phyloP scores from a whole-genome alignment of 2,797 vertebrate genomes.

The Glyptemys insculpta region DNA sequence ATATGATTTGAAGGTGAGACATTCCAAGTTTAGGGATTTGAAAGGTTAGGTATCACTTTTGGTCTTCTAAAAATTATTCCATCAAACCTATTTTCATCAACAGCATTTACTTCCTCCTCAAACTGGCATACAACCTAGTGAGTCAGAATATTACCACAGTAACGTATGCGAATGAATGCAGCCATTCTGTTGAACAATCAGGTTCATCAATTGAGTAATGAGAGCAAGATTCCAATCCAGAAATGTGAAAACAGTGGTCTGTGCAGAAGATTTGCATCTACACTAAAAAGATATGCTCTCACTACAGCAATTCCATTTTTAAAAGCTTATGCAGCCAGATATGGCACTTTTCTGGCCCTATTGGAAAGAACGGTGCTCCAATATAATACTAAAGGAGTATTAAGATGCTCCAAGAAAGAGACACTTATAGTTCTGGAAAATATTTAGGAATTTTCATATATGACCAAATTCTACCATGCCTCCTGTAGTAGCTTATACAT shows the following conservation, averaged over 20 bases:
- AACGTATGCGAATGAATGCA: neutral
- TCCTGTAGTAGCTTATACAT: neutral
- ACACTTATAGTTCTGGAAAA: neutral
- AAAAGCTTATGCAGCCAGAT: neutral
- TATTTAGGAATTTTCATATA: neutral
- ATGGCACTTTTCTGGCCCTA: accelerated
- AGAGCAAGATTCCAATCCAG: neutral
- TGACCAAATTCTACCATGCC: accelerated
- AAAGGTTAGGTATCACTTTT: neutral
- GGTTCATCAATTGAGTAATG: neutral
- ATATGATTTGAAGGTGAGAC: neutral
- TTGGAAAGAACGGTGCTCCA: neutral
- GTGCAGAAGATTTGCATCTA: neutral
- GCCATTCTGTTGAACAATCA: neutral
- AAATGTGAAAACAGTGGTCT: neutral
- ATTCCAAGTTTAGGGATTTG: neutral
- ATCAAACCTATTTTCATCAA: neutral
- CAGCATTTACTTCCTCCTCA: slow-evolving; percentile 21
- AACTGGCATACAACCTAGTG: neutral
- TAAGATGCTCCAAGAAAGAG: neutral
- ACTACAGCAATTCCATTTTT: neutral
- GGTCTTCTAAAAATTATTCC: neutral
- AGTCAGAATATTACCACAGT: neutral
- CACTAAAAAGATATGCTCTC: accelerated
- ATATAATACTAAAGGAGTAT: neutral